These are phyloP conservation scores for Tetramorium simillimum DNA, from an alignment of 1,140 invertebrate species.

Conservation along the genomic window DNA sequence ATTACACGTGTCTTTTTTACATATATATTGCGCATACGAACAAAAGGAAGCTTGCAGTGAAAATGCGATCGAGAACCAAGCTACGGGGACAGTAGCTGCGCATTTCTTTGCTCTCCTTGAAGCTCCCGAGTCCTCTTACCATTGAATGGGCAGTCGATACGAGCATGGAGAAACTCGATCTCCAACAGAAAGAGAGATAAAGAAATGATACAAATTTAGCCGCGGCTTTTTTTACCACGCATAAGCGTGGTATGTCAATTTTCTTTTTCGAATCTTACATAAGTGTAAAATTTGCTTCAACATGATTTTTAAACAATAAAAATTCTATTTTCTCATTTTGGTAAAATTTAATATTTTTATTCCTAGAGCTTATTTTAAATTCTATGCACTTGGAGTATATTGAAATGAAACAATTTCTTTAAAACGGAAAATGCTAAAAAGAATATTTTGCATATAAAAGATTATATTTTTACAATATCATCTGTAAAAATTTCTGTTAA, in stretches of 20 bases:
- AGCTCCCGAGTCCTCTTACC: not conserved
- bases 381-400: not conserved
- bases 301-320: not conserved
- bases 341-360: conserved; percentile 3
- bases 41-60: not conserved
- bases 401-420: not conserved
- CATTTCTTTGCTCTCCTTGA: not conserved
- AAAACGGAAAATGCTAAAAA: not conserved
- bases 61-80: conserved; percentile 1
- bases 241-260: not conserved
- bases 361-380: not conserved
- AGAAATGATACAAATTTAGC: not conserved
- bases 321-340: not conserved
- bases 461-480: not conserved
- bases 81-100: not conserved
- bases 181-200: not conserved
- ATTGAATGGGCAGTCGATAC: not conserved
- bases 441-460: not conserved
- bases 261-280: not conserved
- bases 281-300: not conserved
- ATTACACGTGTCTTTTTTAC: not conserved
- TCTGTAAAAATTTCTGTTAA: too few relatives aligned
- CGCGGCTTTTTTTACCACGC: not conserved
- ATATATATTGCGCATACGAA: not conserved
- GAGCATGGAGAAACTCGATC: not conserved